A percentile compares a stretch with the other conserved stretches of the same genome.
phyloP scores from a whole-genome alignment of 2,888 invertebrate genomes.

The Mellilla xanthometata region DNA sequence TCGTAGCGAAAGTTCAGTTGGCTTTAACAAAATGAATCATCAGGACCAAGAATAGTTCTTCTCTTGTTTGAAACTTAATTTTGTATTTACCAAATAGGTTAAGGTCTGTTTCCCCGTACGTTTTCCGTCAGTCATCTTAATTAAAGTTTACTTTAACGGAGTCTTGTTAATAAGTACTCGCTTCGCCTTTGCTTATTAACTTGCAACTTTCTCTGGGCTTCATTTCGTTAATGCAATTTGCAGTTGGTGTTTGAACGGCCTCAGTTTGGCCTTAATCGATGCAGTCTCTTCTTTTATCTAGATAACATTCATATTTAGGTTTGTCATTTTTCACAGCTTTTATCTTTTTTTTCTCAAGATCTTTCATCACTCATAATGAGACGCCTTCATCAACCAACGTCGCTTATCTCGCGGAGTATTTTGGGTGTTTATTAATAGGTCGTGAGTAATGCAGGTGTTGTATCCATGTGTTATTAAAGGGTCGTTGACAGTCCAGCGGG shows the following conservation, averaged over 20 bases:
- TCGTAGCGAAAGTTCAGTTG: constrained; percentile 37
- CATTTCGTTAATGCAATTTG: constrained; percentile 17
- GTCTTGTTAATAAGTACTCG: constrained; percentile 20
- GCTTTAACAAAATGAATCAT: constrained; percentile 35
- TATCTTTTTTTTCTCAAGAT: background rate
- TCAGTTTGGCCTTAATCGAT: constrained; percentile 11
- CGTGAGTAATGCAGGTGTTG: constrained; percentile 55
- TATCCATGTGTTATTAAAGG: constrained; percentile 39
- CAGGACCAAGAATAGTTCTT: constrained; percentile 38
- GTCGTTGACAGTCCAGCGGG: constrained; percentile 49
- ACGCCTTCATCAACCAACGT: constrained; percentile 21
- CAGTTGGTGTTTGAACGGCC: constrained; percentile 6
- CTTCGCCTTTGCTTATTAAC: constrained; percentile 16
- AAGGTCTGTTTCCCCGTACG: constrained; percentile 37
- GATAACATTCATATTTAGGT: too few species aligned
- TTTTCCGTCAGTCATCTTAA: constrained; percentile 38
- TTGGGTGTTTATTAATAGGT: constrained; percentile 41
- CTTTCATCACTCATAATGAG: constrained; percentile 40
- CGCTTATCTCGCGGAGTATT: constrained; percentile 25
- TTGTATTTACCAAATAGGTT: constrained; percentile 38
- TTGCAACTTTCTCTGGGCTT: constrained; percentile 22
- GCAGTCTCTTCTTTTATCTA: constrained; percentile 13
- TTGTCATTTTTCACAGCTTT: too few species aligned
- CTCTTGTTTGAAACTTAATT: constrained; percentile 16
- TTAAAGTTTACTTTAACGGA: constrained; percentile 32